phyloP scores from a whole-genome alignment of 2,113 vertebrate species.

The Peromyscus maniculatus region DNA sequence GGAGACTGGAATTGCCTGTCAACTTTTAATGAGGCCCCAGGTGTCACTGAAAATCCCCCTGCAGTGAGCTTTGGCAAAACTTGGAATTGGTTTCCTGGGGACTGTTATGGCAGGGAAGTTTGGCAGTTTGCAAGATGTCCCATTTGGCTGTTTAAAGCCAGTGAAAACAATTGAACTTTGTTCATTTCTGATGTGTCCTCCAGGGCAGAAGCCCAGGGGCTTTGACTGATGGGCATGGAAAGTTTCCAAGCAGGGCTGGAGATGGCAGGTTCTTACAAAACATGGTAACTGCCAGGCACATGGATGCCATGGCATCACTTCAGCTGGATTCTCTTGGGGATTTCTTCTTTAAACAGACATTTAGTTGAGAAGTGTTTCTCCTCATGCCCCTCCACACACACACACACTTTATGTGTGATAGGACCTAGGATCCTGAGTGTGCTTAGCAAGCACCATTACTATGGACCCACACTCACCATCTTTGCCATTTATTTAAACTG shows the following conservation, averaged over 20 bases:
- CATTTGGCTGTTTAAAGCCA: not conserved
- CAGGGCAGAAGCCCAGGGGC: not conserved
- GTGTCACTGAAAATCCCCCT: not conserved
- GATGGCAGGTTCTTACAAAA: not conserved
- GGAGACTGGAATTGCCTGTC: not conserved
- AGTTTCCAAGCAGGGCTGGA: not conserved
- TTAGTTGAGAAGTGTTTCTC: not conserved
- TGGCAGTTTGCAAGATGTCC: not conserved
- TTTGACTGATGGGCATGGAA: not conserved
- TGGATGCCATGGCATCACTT: not conserved
- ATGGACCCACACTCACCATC: not conserved
- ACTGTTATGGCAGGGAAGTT: not conserved
- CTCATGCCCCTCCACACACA: not conserved
- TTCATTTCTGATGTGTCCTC: not conserved
- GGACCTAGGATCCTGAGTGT: not conserved
- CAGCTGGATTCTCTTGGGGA: not conserved
- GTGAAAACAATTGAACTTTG: not conserved
- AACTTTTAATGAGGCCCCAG: conserved; percentile 57
- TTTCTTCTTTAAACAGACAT: not conserved
- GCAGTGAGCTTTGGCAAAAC: conserved; percentile 7
- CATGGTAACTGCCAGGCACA: not conserved
- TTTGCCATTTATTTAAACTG: not conserved
- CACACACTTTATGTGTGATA: too few relatives aligned
- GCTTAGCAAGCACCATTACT: not conserved
- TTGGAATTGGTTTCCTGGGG: conserved; percentile 60